Evolutionary conservation across 1,140 invertebrate species (phyloP).

Genomic region (Drosophila arawakana): DNA sequence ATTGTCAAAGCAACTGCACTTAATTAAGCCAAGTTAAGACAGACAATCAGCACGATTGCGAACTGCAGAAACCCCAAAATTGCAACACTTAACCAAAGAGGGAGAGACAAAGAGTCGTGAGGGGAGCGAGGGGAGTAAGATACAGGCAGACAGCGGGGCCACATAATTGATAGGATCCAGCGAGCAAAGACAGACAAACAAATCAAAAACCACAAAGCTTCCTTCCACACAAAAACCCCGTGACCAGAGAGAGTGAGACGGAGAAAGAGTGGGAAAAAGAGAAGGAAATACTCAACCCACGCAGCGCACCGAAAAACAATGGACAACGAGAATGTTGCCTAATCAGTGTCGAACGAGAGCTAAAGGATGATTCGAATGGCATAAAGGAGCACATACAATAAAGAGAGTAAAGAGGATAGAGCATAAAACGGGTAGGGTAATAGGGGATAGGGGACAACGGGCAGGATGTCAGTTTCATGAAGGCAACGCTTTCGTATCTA

Average conservation of each 20-base stretch:
- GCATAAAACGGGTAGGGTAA: neutral
- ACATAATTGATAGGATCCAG: conserved; percentile 66
- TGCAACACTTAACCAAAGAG: conserved; percentile 24
- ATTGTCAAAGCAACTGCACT: conserved; percentile 78
- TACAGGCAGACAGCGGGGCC: conserved; percentile 6
- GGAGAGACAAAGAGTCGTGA: neutral
- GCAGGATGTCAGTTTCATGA: neutral
- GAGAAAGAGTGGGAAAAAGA: neutral
- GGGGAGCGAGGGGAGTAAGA: neutral
- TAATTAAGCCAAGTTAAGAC: conserved; percentile 77
- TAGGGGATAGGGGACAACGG: neutral
- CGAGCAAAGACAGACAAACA: conserved; percentile 60
- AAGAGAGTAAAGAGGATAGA: neutral
- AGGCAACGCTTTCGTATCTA: conserved; percentile 62
- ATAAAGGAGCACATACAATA: neutral
- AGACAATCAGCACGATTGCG: conserved; percentile 27
- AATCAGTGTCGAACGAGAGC: conserved; percentile 37
- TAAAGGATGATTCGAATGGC: conserved; percentile 1
- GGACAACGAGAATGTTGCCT: conserved; percentile 48
- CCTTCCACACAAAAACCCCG: conserved; percentile 52
- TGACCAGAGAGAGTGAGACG: conserved; percentile 17
- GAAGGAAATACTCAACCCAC: conserved; percentile 35
- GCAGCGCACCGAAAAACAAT: conserved; percentile 40
- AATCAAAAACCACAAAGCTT: conserved; percentile 79
- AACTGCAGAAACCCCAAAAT: conserved; percentile 48